phyloP scores from a whole-genome alignment of 2,888 invertebrate species.

The Eupeodes luniger region DNA sequence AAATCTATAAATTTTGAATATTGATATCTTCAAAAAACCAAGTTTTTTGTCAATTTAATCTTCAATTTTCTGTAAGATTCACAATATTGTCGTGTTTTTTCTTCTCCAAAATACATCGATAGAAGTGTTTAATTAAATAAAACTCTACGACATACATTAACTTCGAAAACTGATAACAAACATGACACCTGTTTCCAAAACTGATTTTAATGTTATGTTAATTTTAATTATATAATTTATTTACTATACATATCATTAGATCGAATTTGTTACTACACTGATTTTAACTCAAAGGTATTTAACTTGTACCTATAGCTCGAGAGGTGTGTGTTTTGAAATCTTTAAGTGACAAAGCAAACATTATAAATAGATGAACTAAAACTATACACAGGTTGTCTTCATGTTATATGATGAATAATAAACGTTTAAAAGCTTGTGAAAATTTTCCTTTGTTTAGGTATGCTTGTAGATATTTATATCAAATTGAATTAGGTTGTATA shows the following conservation, averaged over 20 bases:
- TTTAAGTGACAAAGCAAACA: background rate
- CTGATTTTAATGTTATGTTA: background rate
- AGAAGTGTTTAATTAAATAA: background rate
- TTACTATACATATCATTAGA: background rate
- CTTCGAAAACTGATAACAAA: background rate
- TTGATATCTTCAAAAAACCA: too few relatives aligned
- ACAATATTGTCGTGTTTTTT: too few relatives aligned
- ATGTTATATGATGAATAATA: background rate
- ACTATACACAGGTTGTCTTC: background rate
- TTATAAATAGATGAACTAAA: background rate
- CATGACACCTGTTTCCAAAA: background rate
- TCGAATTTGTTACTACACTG: background rate
- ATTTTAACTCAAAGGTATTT: background rate
- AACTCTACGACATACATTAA: background rate
- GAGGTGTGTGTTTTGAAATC: background rate
- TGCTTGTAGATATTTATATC: background rate
- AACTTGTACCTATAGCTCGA: too few relatives aligned
- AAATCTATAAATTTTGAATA: too few relatives aligned
- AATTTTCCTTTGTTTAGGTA: background rate
- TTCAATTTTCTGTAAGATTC: too few relatives aligned
- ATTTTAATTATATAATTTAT: background rate
- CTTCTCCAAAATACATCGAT: too few relatives aligned
- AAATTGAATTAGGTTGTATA: conserved; percentile 1
- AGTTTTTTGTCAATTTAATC: too few relatives aligned
- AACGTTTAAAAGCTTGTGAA: conserved; percentile 1